These are phyloP conservation scores for Galagoides demidoff DNA, from an alignment of 2,797 vertebrate genomes.

Conservation along the genomic window DNA sequence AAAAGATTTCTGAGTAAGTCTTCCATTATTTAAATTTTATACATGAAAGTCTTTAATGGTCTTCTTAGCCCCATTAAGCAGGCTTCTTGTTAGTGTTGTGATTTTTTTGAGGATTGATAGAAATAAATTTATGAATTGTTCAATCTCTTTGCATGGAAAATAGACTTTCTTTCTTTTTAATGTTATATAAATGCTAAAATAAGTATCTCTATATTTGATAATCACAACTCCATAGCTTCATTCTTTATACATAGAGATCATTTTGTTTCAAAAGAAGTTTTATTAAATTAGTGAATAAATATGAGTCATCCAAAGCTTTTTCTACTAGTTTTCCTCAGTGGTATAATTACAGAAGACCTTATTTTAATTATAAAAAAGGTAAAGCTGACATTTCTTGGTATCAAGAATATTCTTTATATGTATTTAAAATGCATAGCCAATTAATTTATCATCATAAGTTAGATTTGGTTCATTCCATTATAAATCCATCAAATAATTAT, in stretches of 20 bases:
- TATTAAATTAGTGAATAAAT: slow-evolving; percentile 35
- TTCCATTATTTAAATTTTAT: slow-evolving; percentile 69
- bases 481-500: slow-evolving; percentile 4
- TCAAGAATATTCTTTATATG: background rate
- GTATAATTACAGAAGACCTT: background rate
- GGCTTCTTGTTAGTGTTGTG: background rate
- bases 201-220: background rate
- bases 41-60: slow-evolving; percentile 7
- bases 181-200: background rate
- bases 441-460: slow-evolving; percentile 32
- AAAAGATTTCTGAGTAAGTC: slow-evolving; percentile 44
- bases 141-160: slow-evolving; percentile 3
- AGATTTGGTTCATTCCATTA: background rate
- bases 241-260: background rate
- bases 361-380: slow-evolving; percentile 3
- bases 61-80: slow-evolving; percentile 48
- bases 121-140: background rate
- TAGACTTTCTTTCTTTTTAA: background rate
- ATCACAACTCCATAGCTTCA: background rate
- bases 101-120: slow-evolving; percentile 13
- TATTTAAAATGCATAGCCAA: slow-evolving; percentile 43
- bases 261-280: background rate
- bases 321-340: background rate
- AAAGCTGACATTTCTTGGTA: background rate
- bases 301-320: background rate